phyloP scores from a whole-genome alignment of 2,888 invertebrate species.

The Mactromeris polynyma region DNA sequence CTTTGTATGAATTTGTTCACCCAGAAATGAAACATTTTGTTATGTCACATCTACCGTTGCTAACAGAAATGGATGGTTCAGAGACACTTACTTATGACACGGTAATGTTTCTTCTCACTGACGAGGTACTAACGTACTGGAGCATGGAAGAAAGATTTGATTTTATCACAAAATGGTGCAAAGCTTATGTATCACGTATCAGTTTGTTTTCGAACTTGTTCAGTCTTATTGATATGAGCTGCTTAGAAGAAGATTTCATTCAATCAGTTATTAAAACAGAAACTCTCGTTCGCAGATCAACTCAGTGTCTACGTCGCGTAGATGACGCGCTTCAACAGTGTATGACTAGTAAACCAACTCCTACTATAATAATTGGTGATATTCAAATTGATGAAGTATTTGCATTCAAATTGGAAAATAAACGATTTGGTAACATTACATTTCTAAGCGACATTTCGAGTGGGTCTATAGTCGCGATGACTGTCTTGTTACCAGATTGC shows the following conservation, averaged over 20 bases:
- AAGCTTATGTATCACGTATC: not conserved
- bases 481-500: not conserved
- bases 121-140: constrained; percentile 11
- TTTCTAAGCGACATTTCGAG: not conserved
- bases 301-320: not conserved
- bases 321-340: not conserved
- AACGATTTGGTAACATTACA: not conserved
- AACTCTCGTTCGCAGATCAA: not conserved
- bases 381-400: not conserved
- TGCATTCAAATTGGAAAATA: not conserved
- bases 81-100: not conserved
- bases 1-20: constrained; percentile 16
- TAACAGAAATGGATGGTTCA: not conserved
- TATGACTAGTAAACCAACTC: not conserved
- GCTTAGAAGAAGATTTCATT: not conserved
- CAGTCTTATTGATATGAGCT: not conserved
- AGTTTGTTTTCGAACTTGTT: not conserved
- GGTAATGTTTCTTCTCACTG: not conserved
- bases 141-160: constrained; percentile 2
- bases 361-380: not conserved
- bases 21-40: constrained; percentile 7
- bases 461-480: not conserved
- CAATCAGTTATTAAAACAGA: not conserved
- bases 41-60: not conserved
- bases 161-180: constrained; percentile 17